phyloP scores from a whole-genome alignment of 2,888 invertebrate genomes.

The Troilus luridus region DNA sequence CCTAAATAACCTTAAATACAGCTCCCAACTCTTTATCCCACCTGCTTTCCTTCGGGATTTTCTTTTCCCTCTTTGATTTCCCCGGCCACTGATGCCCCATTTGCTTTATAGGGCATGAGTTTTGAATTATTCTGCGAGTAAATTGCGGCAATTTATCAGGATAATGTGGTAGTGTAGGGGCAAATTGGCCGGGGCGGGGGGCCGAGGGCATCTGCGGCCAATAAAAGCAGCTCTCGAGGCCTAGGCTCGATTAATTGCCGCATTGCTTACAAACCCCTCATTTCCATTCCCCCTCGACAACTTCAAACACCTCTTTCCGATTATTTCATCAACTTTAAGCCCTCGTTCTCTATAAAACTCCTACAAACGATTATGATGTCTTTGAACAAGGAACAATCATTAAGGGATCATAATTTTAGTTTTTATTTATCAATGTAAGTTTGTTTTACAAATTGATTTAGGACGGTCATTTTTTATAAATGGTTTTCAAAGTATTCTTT shows the following conservation, averaged over 20 bases:
- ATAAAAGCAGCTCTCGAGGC: neutral
- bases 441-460: too few relatives aligned
- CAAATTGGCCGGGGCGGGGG: neutral
- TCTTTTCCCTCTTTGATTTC: neutral
- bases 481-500: too few relatives aligned
- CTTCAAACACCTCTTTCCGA: neutral
- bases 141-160: neutral
- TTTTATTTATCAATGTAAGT: too few relatives aligned
- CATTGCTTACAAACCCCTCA: neutral
- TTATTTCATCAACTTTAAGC: neutral
- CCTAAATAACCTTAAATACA: neutral
- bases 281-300: neutral
- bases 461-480: too few relatives aligned
- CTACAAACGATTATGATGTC: too few relatives aligned
- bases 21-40: neutral
- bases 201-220: neutral
- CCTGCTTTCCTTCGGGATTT: neutral
- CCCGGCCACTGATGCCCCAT: neutral
- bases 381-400: too few relatives aligned
- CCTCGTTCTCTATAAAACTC: neutral
- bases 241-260: neutral
- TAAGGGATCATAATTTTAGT: too few relatives aligned
- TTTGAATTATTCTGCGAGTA: neutral
- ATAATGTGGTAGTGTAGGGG: neutral
- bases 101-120: conserved; percentile 14